phyloP scores from a whole-genome alignment of 2,888 invertebrate species.

The Drosophila neotestacea region DNA sequence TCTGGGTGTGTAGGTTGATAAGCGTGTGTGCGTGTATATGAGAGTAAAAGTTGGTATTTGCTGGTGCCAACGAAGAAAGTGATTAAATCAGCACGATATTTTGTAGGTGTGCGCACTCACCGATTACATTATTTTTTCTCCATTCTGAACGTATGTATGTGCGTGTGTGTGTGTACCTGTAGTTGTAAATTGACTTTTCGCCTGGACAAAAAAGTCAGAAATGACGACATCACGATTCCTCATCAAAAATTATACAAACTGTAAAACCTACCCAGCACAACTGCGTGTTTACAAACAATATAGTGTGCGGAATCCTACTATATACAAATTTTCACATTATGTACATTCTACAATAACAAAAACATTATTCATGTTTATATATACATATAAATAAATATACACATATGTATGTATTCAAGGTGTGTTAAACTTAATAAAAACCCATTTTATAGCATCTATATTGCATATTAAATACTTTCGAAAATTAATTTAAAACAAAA shows the following conservation, averaged over 20 bases:
- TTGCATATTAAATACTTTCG: neutral
- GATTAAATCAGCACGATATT: constrained; percentile 81
- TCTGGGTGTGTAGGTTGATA: constrained; percentile 15
- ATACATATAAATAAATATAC: constrained; percentile 7
- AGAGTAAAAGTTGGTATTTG: constrained; percentile 78
- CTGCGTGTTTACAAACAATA: constrained; percentile 79
- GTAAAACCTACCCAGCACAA: constrained; percentile 70
- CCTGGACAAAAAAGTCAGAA: constrained; percentile 73
- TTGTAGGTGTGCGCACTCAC: constrained; percentile 80
- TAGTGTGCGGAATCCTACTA: constrained; percentile 45
- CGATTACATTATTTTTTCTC: constrained; percentile 64
- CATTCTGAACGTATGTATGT: constrained; percentile 23
- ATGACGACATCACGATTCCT: constrained; percentile 79
- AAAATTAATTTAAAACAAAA: constrained; percentile 10
- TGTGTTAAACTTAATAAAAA: constrained; percentile 58
- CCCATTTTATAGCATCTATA: constrained; percentile 7
- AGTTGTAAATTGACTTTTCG: constrained; percentile 75
- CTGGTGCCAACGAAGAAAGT: constrained; percentile 75
- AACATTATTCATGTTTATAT: constrained; percentile 1
- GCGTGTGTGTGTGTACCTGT: constrained; percentile 30
- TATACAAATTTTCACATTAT: constrained; percentile 11
- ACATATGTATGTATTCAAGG: constrained; percentile 41
- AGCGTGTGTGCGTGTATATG: constrained; percentile 59
- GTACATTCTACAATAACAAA: constrained; percentile 20
- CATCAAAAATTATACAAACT: constrained; percentile 56